Evolutionary conservation across 2,888 invertebrate species (phyloP), one percentile per base, ranked within the genome.

Genomic region (Arrhopalites spinosus): DNA sequence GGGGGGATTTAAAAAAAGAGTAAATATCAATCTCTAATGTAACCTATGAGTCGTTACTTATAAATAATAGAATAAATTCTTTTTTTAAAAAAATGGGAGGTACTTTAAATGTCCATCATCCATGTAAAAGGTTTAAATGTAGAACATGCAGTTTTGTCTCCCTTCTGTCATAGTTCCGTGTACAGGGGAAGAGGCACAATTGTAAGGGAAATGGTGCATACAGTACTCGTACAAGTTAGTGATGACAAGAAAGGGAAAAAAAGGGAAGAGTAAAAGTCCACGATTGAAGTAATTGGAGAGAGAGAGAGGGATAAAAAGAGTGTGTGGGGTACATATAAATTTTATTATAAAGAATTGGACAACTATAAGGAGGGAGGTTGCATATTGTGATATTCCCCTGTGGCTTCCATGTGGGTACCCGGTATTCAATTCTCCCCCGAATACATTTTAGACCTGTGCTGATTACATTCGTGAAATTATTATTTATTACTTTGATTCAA

Each of bases 401-500:
- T 76, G 78, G 78, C 76, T 78, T 71, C 76, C 78, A 78, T 78
- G 78, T 76, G 78, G 76, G 73, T n/a, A n/a, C n/a, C n/a, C n/a
- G n/a, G 68, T 73, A 71, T 74, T 77, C 64, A 74, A 67, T 66
- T 71, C 66, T 47, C 77, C 67, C 36, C 73, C 76, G 45, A 53
- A 63, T 67, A 75, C 71, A 75, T 47, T 69, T 71, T 45, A 76
- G 50, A 78, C 75, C 76, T 80, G n/a, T n/a, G 77, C 73, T 78
- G 79, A 79, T 81, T 81, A 74, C 75, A 78, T 79, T 81, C 74
- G 79, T 78, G 77, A 78, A 79, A 79, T 79, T 79, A 79, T 78
- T 81, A 81, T 81, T 81, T 79, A 79, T 81, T 79, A 79, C 81
- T 78, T 76, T 75, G 77, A 81, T 81, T 79, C 79, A 79, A 81